phyloP scores from a whole-genome alignment of 2,797 vertebrate genomes.

The Scarus forsteni region DNA sequence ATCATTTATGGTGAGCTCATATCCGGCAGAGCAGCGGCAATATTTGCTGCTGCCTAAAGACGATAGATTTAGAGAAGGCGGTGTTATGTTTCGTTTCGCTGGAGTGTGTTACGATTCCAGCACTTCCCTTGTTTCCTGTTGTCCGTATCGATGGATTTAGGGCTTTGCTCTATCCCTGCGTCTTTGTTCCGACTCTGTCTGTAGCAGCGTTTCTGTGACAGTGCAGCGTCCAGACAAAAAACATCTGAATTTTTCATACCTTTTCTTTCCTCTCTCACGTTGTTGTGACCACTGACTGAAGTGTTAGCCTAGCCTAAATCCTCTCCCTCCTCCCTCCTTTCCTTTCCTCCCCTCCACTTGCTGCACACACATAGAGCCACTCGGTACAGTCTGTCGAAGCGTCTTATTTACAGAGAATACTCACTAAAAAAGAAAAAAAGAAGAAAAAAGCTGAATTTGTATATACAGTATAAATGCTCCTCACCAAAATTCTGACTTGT shows the following conservation, averaged over 20 bases:
- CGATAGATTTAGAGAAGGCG: slow-evolving; percentile 64
- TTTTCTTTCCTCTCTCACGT: slow-evolving; percentile 26
- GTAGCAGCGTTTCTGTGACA: slow-evolving; percentile 60
- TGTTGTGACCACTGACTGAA: slow-evolving; percentile 66
- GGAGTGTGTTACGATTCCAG: slow-evolving; percentile 70
- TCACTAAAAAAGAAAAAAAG: slow-evolving; percentile 54
- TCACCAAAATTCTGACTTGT: slow-evolving; percentile 97
- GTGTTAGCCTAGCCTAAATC: slow-evolving; percentile 45
- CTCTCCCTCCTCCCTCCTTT: slow-evolving; percentile 13
- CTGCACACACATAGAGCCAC: slow-evolving; percentile 71
- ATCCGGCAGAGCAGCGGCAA: slow-evolving; percentile 76
- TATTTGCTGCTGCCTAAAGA: slow-evolving; percentile 81
- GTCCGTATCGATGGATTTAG: slow-evolving; percentile 64
- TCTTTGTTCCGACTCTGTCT: slow-evolving; percentile 61
- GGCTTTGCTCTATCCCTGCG: slow-evolving; percentile 57
- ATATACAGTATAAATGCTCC: slow-evolving; percentile 89
- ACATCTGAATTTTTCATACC: slow-evolving; percentile 42
- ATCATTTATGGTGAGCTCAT: slow-evolving; percentile 79
- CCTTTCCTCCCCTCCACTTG: slow-evolving; percentile 33
- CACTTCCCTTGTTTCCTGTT: slow-evolving; percentile 55
- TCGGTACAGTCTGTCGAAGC: slow-evolving; percentile 70
- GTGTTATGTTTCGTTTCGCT: slow-evolving; percentile 57
- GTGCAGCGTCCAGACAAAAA: slow-evolving; percentile 57
- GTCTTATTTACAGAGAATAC: slow-evolving; percentile 76
- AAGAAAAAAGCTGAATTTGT: slow-evolving; percentile 81